Evolutionary conservation across 1,140 invertebrate genomes (phyloP), one percentile per base, ranked within the genome.

Genomic region (Solen grandis): DNA sequence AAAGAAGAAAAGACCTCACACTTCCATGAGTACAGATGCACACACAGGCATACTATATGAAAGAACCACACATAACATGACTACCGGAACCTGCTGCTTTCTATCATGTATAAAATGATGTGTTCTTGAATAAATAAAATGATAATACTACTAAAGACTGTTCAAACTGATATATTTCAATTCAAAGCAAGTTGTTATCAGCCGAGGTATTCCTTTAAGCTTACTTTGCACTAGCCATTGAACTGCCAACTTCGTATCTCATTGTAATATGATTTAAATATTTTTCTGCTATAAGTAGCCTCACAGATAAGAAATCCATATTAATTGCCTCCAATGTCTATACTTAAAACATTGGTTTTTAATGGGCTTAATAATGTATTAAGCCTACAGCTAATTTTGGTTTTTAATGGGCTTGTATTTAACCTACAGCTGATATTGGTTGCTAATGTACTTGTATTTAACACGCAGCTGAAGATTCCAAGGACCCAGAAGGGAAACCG

Each of bases 401-500:
- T 25, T 66, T 1, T 46, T 66, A 46, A 46, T 46, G 25, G 5
- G 54, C 27, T 55, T 55, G 27, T 8, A 55, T 55, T 22, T 55
- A 27, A 22, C 5, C 19, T 27, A 55, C 27, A 5, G 5, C 5
- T 55, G n/a, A 22, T 5, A 4, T 27, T 5, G 5, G n/a, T 5
- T 55, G 54, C 5, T 19, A 4, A 22, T 19, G 10, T 46, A 66
- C 31, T 10, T 66, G 36, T 66, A 46, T 66, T 69, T 69, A 50
- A 25, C 25, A 19, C 22, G 25, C 46, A 69, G 66, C 52, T 69
- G 25, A 41, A 4, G 66, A 69, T 22, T n/a, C n/a, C n/a, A 54
- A 19, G 41, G 29, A 69, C 31, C 66, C 46, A 29, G 66, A 69
- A 33, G 13, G 22, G 1, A 27, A 69, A 13, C 46, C 66, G 16